Base-by-base conservation (phyloP, 2,797 vertebrate species). In the Pagetopsis macropterus region DNA sequence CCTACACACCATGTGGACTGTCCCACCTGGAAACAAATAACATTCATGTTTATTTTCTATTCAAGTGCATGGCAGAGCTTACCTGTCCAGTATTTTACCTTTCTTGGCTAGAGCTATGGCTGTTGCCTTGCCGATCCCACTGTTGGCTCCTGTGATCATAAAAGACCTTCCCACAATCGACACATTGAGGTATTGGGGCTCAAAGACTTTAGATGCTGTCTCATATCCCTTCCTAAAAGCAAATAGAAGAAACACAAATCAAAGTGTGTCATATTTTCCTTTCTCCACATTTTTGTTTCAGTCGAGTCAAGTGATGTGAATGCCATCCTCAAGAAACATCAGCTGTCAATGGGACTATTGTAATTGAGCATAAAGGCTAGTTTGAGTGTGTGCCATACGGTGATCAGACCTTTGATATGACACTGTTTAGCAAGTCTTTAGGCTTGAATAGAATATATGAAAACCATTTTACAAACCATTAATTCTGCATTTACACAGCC, bases 111-210 rank as follows among this genome's bases (percentile, higher is more conserved):
- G 92, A 62, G 85, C 87, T 81, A 86, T 85, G 59, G 93, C 92
- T 9, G 89, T 79, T 0, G 87, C 92, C 87, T 79, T 94, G 64
- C 94, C 94, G 19, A 95, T 94, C 19, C 93, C 94, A 41, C 93
- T 93, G 80, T 93, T 95, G 70, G 93, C 93, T 57, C 94, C 94
- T 0, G 94, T 95, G 73, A 95, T 82, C 93, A 94, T 93, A 56
- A 92, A 95, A 64, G 92, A 92, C 55, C 88, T 80, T 50, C 94
- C 94, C 27, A 92, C 93, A 7, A 93, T 88, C 0, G 92, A 93
- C 41, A 94, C 89, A 0, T 93, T 87, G 81, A 94, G 59, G 54
- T 94, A 92, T 65, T 85, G 79, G 9, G 79, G 78, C 10, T 88
- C 76, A 75, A 94, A 95, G 68, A 79, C 52, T 76, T 85, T 88